A percentile compares a stretch with the other conserved stretches of the same genome.
Conservation (phyloP, 2,888 invertebrate genomes). For the Amblyteles armatorius region DNA sequence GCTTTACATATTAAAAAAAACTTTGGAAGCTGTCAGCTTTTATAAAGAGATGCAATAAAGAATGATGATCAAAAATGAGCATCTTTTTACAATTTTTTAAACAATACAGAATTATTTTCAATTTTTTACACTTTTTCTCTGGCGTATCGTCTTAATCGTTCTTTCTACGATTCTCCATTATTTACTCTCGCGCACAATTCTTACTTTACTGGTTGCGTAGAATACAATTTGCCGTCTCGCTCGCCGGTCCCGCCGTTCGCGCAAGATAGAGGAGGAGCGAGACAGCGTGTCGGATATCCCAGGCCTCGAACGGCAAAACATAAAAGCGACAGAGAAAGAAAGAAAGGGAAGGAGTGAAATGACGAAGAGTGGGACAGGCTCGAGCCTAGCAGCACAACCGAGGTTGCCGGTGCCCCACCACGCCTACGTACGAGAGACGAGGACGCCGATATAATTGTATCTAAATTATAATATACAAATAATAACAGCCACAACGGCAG, state of each 20-base stretch:
- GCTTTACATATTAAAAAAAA: not conserved
- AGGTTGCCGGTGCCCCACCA: slow-evolving; percentile 56
- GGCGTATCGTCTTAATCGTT: slow-evolving; percentile 71
- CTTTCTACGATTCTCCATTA: slow-evolving; percentile 71
- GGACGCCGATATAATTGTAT: slow-evolving; percentile 84
- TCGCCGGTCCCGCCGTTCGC: slow-evolving; percentile 22
- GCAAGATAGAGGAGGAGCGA: slow-evolving; percentile 32
- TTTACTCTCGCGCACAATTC: slow-evolving; percentile 32
- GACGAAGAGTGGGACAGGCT: slow-evolving; percentile 54
- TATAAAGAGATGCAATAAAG: not conserved
- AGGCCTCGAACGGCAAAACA: slow-evolving; percentile 43
- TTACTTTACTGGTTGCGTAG: slow-evolving; percentile 32
- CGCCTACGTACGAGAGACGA: slow-evolving; percentile 74
- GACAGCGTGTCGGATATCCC: slow-evolving; percentile 4
- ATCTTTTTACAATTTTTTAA: not conserved
- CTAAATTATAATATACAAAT: slow-evolving; percentile 85
- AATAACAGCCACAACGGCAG: slow-evolving; percentile 84
- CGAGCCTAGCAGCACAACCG: slow-evolving; percentile 48
- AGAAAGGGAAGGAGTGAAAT: slow-evolving; percentile 50
- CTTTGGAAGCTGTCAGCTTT: not conserved
- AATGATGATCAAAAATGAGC: not conserved
- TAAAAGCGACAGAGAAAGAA: slow-evolving; percentile 52
- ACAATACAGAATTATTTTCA: not conserved
- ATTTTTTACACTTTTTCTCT: not conserved
- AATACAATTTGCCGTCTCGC: slow-evolving; percentile 56